Evolutionary conservation across 2,113 vertebrate species (phyloP).

Genomic region (Etia nguti): DNA sequence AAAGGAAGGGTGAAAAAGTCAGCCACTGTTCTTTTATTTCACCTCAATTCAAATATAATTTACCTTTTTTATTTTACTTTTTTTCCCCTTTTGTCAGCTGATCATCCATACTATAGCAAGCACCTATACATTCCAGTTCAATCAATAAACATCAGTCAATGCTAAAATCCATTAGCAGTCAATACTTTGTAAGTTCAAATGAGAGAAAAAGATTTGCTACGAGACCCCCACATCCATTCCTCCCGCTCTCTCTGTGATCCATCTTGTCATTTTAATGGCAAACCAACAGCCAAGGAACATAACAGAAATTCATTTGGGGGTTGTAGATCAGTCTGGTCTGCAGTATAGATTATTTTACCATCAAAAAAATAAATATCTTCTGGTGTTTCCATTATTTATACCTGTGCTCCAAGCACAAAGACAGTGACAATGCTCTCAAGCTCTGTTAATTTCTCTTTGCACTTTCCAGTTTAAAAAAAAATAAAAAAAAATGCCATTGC

Average conservation of each 20-base stretch:
- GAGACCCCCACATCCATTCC: not conserved
- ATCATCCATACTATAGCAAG: not conserved
- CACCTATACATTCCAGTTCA: not conserved
- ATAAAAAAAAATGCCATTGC: not conserved
- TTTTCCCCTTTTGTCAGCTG: not conserved
- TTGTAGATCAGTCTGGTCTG: slow-evolving; percentile 7
- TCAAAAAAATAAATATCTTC: not conserved
- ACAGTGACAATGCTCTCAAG: not conserved
- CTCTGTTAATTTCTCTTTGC: not conserved
- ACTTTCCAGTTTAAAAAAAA: not conserved
- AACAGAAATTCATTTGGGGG: not conserved
- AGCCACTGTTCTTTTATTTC: not conserved
- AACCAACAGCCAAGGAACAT: slow-evolving; percentile 28
- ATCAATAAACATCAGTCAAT: not conserved
- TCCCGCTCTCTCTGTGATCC: not conserved
- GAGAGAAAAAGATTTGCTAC: slow-evolving; percentile 1
- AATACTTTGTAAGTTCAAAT: slow-evolving; percentile 2
- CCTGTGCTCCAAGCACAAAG: not conserved
- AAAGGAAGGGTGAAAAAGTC: not conserved
- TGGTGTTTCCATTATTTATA: not conserved
- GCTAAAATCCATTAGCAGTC: not conserved
- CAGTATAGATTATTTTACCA: slow-evolving; percentile 2
- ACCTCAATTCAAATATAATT: not conserved
- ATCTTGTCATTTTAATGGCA: slow-evolving; percentile 17
- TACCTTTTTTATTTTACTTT: not conserved